Base-by-base conservation (phyloP, 2,888 invertebrate genomes). In the Nemotelus nigrinus region DNA sequence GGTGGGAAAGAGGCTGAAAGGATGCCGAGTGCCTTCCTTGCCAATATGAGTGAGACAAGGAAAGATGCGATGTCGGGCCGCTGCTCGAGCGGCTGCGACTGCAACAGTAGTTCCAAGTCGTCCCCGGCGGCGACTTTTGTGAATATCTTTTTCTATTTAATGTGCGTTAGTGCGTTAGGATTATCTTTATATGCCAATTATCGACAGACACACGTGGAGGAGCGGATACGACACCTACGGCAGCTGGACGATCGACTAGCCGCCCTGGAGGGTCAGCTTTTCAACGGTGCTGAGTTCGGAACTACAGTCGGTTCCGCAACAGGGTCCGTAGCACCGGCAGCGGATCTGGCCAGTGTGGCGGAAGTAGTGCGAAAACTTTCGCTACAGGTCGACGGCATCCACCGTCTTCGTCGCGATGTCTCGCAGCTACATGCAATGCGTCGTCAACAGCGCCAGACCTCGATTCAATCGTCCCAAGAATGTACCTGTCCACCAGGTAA, bases 401-500 rank as follows among this genome's bases (percentile, higher is more conserved):
- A 87, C 80, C 85, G 87, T 60, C 81, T 87, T 79, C 84, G 88
- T 47, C 85, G 87, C 78, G 87, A 87, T 82, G 87, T 87, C 10
- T 87, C 87, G 76, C 85, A 87, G 72, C 82, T 87, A 80, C 86
- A 87, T 80, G 80, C 87, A 79, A 85, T 83, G 77, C 83, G 87
- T 63, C 85, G 87, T 68, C 85, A 86, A 80, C 85, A 86, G 81
- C 84, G 86, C 45, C 85, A 87, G 77, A 83, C 86, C 64, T 80
- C 82, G 45, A 79, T 80, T 47, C 80, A 81, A 78, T 78, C 81
- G 78, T 89, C 89, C 71, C 88, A 90, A 25, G 91, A 92, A 87
- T 93, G 93, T 89, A 88, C 89, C 82, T 93, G 93, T 89, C 92
- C 92, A 86, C 89, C 92, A 92, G 93, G 93, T 92, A 63, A 74